Evolutionary conservation across 2,888 invertebrate genomes (phyloP).

Genomic region (Tuberolachnus salignus): DNA sequence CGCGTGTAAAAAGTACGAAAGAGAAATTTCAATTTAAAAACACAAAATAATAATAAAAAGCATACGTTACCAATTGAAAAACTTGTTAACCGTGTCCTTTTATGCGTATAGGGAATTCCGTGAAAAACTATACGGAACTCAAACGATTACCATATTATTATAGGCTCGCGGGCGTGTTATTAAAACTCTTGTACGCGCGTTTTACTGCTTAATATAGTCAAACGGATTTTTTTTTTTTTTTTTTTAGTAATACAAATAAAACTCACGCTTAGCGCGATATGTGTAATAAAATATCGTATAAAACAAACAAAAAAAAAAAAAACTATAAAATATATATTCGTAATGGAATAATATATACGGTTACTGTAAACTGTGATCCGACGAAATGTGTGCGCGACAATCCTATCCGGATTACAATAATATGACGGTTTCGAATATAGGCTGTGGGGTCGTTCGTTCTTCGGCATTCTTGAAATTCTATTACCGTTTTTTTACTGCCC

Average conservation of each 20-base stretch:
- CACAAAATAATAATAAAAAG: neutral
- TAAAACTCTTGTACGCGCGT: conserved; percentile 29
- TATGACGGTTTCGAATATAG: no score
- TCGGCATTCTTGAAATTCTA: no score
- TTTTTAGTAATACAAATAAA: conserved; percentile 18
- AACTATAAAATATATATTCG: no score
- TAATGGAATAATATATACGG: no score
- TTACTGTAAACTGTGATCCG: no score
- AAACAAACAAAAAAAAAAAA: no score
- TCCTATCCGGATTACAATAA: no score
- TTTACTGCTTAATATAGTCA: neutral
- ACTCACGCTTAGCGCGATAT: neutral
- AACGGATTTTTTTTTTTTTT: no score
- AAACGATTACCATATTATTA: conserved; percentile 12
- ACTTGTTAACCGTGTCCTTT: conserved; percentile 23
- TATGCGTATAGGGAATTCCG: neutral
- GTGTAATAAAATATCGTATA: no score
- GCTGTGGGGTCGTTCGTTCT: no score
- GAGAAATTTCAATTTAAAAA: conserved; percentile 18
- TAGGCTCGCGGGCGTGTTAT: conserved; percentile 1
- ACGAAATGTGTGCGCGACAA: no score
- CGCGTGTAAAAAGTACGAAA: neutral
- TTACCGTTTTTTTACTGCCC: no score
- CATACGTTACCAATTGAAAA: conserved; percentile 22
- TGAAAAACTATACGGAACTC: conserved; percentile 18